A percentile compares a stretch with the other conserved stretches of the same genome.
Conservation (phyloP, 1,140 invertebrate species). For the Eupeodes corollae region DNA sequence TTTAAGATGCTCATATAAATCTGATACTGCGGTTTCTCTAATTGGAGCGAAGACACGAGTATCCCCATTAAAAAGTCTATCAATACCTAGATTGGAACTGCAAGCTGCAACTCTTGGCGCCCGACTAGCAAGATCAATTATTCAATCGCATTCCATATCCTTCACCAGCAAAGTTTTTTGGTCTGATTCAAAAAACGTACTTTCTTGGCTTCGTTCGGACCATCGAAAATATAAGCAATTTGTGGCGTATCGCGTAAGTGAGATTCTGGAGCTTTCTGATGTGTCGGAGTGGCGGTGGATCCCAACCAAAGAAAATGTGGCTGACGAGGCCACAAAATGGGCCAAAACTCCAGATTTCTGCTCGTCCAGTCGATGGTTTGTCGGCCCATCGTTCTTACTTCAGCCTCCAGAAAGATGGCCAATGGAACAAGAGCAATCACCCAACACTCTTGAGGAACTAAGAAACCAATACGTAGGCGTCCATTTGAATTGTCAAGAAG, state of each 20-base stretch:
- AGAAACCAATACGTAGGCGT: no score
- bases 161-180: not conserved
- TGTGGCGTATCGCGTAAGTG: no score
- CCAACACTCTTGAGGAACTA: no score
- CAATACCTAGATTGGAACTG: constrained; percentile 32
- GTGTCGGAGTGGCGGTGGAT: constrained; percentile 22
- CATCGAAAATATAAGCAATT: not conserved
- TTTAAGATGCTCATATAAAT: no score
- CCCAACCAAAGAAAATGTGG: constrained; percentile 17
- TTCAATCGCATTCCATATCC: not conserved
- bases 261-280: not conserved
- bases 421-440: no score
- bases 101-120: constrained; percentile 22
- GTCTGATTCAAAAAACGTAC: constrained; percentile 4
- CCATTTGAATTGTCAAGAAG: no score
- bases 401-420: no score
- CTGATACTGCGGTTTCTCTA: no score
- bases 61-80: constrained; percentile 22
- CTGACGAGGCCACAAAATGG: constrained; percentile 20
- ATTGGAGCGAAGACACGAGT: no score
- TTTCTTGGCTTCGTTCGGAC: no score
- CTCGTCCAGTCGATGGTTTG: not conserved
- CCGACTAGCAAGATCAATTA: not conserved
- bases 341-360: not conserved
- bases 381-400: constrained; percentile 1